Evolutionary conservation across 2,888 invertebrate genomes (phyloP).

Genomic region (Xestia sexstrigata): DNA sequence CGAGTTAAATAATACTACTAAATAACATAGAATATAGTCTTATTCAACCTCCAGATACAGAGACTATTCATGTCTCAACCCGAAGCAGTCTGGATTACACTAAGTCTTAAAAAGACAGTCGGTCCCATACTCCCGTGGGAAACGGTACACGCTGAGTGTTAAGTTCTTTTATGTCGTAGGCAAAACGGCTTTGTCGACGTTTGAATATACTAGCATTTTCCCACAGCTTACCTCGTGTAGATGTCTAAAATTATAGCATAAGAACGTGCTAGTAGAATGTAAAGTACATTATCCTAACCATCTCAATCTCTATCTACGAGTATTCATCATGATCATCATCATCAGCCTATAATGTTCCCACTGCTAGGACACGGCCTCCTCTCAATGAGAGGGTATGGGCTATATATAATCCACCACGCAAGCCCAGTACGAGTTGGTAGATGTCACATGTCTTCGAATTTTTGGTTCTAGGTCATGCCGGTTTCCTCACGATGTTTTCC

Average conservation of each 20-base stretch:
- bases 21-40: background rate
- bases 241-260: background rate
- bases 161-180: slow-evolving; percentile 14
- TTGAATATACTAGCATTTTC: background rate
- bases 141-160: background rate
- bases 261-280: background rate
- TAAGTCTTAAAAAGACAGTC: slow-evolving; percentile 4
- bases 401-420: too few relatives aligned
- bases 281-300: background rate
- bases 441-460: too few relatives aligned
- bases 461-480: too few relatives aligned
- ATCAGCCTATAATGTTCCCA: too few relatives aligned
- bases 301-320: too few relatives aligned
- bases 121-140: background rate
- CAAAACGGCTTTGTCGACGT: background rate
- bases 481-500: too few relatives aligned
- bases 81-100: background rate
- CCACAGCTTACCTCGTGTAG: background rate
- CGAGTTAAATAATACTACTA: background rate
- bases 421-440: too few relatives aligned
- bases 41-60: background rate
- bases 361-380: too few relatives aligned
- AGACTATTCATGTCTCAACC: background rate
- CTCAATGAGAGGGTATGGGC: too few relatives aligned
- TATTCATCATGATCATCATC: too few relatives aligned